phyloP scores from a whole-genome alignment of 2,888 invertebrate genomes.

The Stomorhina lunata region DNA sequence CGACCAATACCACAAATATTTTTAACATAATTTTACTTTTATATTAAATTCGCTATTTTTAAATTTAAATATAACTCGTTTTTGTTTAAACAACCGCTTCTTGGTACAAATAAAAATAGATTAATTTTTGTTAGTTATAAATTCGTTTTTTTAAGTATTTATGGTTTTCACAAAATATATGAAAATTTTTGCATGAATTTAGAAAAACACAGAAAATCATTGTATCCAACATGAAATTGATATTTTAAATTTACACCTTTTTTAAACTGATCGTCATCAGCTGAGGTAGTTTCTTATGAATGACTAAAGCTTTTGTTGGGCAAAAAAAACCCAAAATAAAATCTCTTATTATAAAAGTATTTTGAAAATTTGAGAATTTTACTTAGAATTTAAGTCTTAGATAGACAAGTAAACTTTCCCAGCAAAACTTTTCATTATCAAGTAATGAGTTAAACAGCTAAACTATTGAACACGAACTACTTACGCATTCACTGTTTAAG shows the following conservation, averaged over 20 bases:
- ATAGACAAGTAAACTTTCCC: no score
- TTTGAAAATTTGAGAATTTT: no score
- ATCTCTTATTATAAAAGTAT: no score
- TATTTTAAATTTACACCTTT: slow-evolving; percentile 54
- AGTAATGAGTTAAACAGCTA: no score
- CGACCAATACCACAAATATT: background rate
- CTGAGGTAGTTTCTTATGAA: background rate
- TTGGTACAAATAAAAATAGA: background rate
- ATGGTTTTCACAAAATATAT: background rate
- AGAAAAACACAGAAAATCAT: background rate
- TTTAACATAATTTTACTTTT: slow-evolving; percentile 4
- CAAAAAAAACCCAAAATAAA: slow-evolving; percentile 6
- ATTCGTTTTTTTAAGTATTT: background rate
- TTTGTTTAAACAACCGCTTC: background rate
- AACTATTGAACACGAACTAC: no score
- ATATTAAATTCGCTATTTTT: background rate
- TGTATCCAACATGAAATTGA: background rate
- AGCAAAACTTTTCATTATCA: no score
- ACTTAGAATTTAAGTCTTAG: no score
- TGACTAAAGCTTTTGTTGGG: background rate
- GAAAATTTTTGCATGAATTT: background rate
- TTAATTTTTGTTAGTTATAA: background rate
- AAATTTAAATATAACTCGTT: background rate
- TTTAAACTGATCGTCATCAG: no score
- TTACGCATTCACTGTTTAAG: no score